Evolutionary conservation across 2,888 invertebrate genomes (phyloP), one percentile per base, ranked within the genome.

Genomic region (Catocala fraxini): DNA sequence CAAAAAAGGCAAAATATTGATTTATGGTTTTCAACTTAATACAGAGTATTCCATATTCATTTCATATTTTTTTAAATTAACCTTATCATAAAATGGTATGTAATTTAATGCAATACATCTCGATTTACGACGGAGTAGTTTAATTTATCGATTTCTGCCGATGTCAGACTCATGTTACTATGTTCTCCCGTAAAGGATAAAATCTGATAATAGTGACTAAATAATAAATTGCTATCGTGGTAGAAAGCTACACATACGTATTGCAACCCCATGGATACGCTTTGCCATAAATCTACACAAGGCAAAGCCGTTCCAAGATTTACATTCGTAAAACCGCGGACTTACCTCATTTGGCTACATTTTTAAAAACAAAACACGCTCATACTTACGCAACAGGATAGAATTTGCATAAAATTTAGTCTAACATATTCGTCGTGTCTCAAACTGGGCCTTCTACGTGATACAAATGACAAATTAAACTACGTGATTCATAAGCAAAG

Each of bases 381-480:
- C 45, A 33, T 53, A 52, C 60, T 67, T 69, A 68, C 65, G 63
- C 48, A 67, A 68, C 56, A 55, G 65, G 58, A 59, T 42, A 49
- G 41, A 51, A 71, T 71, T 65, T 48, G 33, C 65, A 70, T 74
- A 70, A 74, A 68, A 74, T 65, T 71, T 68, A 71, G 65, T 64
- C 52, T 67, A 63, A 9, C 53, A 48, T 69, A 63, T 58, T 42
- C 49, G 46, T 25, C 45, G 51, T 56, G 49, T 56, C 54, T 48
- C 45, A 62, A 65, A 72, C 59, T 57, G 52, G 46, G 55, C 34
- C 33, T 51, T 45, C 35, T 61, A 73, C 70, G 73, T 73, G 67
- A 73, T 51, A 9, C n/a, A 39, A 63, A 64, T 73, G 47, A 48
- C 42, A 45, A 49, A 70, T 56, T 52, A 54, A 35, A 46, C 35